phyloP scores from a whole-genome alignment of 1,140 invertebrate species.

The Platyscapa corneri region DNA sequence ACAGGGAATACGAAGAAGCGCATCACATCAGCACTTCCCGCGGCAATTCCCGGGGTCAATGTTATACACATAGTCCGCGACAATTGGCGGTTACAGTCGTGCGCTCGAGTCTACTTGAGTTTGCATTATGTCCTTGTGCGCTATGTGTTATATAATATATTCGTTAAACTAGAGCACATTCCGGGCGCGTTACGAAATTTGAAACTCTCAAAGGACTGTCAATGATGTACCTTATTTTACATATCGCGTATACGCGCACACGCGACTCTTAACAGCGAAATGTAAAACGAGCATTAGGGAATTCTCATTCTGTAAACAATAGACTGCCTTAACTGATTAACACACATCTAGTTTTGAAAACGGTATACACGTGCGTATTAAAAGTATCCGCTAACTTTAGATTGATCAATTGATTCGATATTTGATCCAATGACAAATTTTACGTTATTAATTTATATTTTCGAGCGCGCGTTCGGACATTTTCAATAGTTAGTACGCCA shows the following conservation, averaged over 20 bases:
- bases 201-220: constrained; percentile 48
- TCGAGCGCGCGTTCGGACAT: no score
- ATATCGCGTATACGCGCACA: constrained; percentile 3
- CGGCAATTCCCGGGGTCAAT: constrained; percentile 17
- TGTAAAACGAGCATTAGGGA: constrained; percentile 37
- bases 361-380: neutral
- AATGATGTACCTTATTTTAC: constrained; percentile 50
- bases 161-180: constrained; percentile 41
- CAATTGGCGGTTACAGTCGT: constrained; percentile 43
- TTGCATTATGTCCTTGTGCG: constrained; percentile 51
- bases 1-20: neutral
- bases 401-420: no score
- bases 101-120: constrained; percentile 46
- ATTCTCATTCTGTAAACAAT: constrained; percentile 17
- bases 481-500: no score
- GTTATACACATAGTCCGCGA: constrained; percentile 35
- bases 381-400: no score
- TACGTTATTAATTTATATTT: no score
- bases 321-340: constrained; percentile 24
- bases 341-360: neutral
- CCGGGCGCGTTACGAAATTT: constrained; percentile 24
- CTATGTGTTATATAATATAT: constrained; percentile 16
- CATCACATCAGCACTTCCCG: neutral
- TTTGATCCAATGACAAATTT: no score
- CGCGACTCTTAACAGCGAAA: constrained; percentile 22